phyloP scores from a whole-genome alignment of 2,888 invertebrate genomes.

The Melitaea athalia region DNA sequence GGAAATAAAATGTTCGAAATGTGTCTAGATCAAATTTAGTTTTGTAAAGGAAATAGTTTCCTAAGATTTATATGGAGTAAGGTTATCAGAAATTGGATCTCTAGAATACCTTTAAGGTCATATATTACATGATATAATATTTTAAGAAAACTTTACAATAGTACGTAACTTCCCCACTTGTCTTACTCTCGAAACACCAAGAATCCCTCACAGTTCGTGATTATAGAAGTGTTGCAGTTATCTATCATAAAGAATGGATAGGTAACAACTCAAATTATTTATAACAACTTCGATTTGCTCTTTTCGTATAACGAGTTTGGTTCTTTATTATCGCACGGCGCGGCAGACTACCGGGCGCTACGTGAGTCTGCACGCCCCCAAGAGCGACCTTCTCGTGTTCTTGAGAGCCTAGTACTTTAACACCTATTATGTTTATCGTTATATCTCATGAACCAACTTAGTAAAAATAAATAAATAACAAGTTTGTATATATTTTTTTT shows the following conservation, averaged over 20 bases:
- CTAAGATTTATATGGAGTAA: neutral
- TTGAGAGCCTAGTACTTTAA: slow-evolving; percentile 32
- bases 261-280: neutral
- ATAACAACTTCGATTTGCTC: neutral
- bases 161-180: no score
- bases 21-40: slow-evolving; percentile 36
- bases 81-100: neutral
- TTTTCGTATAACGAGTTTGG: slow-evolving; percentile 11
- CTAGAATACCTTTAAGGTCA: neutral
- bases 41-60: neutral
- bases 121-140: no score
- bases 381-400: slow-evolving; percentile 45
- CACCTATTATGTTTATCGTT: no score
- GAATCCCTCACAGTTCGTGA: neutral
- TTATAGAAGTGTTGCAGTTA: neutral
- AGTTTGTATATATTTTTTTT: no score
- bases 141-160: no score
- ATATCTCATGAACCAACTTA: slow-evolving; percentile 1
- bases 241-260: neutral
- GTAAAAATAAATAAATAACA: no score
- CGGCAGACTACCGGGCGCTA: slow-evolving; percentile 39
- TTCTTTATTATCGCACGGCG: slow-evolving; percentile 27
- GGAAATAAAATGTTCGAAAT: slow-evolving; percentile 32
- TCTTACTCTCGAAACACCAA: no score
- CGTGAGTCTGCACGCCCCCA: slow-evolving; percentile 48